Evolutionary conservation across 2,113 vertebrate species (phyloP), one percentile per base, ranked within the genome.

Genomic region (Coreoperca whiteheadi): DNA sequence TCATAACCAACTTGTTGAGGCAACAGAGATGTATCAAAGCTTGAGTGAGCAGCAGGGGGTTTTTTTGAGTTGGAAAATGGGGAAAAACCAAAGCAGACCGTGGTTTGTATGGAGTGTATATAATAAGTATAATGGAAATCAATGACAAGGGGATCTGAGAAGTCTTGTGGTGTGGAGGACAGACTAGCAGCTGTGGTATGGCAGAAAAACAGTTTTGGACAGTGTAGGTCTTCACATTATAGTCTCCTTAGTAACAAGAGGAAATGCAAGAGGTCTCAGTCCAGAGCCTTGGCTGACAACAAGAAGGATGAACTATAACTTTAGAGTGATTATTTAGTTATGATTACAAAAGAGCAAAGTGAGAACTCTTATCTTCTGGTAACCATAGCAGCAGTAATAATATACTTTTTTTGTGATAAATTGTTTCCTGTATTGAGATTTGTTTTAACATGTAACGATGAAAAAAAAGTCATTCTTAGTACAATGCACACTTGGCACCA

Each of bases 171-270:
- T 59, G 57, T 59, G 43, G 2, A 59, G 4, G 43, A 61, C 25
- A 46, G 28, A 69, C 67, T 10, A 72, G 32, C 37, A 78, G 48
- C 63, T 78, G 48, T 82, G 85, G 37, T 72, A 57, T 74, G 56
- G 54, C 39, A 61, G n/a, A 20, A 30, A 16, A 65, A 46, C 15
- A 4, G 20, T 66, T 75, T 63, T 77, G 50, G 48, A 69, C 23
- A 70, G 41, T 39, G 53, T 73, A 61, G 61, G 46, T 64, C 32
- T 28, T 51, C 41, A 25, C 32, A 34, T 65, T 28, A 53, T 34
- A 1, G 8, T 83, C 66, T 75, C 57, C 64, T 60, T 70, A 21
- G 66, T 41, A 74, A 81, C 32, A 32, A 61, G 23, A 20, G 23
- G 50, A 77, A 23, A 54, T 51, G 25, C 6, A 73, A 63, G 28